These are phyloP conservation scores for Pipistrellus pygmaeus DNA, from an alignment of 2,797 vertebrate species.

Conservation along the genomic window DNA sequence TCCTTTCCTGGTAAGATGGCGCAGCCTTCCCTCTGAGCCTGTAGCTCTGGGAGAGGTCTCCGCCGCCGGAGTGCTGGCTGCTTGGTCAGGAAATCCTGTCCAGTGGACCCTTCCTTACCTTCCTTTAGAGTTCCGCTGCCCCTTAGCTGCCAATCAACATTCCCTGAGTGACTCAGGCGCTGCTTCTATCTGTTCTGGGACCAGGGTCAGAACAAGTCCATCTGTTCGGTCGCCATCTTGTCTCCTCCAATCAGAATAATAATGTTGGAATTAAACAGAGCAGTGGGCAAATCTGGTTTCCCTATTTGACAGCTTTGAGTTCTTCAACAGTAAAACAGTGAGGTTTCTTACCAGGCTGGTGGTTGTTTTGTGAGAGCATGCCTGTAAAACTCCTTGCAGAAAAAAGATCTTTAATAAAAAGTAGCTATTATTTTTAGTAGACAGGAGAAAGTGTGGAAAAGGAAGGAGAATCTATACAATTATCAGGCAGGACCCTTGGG, in stretches of 20 bases:
- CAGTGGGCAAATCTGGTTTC: not conserved
- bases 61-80: too few relatives aligned
- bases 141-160: too few relatives aligned
- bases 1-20: too few relatives aligned
- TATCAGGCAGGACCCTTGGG: not conserved
- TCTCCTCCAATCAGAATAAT: not conserved
- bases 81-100: too few relatives aligned
- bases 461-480: not conserved
- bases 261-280: not conserved
- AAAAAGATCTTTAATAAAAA: not conserved
- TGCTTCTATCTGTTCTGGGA: too few relatives aligned
- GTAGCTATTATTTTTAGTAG: not conserved
- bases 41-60: too few relatives aligned
- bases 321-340: not conserved
- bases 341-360: not conserved
- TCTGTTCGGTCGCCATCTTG: too few relatives aligned
- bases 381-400: not conserved
- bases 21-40: too few relatives aligned
- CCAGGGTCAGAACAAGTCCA: too few relatives aligned
- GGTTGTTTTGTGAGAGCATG: not conserved
- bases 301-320: not conserved
- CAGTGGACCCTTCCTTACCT: too few relatives aligned
- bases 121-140: too few relatives aligned
- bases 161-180: too few relatives aligned
- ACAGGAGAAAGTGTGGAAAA: not conserved